These are phyloP conservation scores for Boloria euphrosyne DNA, from an alignment of 2,888 invertebrate species.

Conservation along the genomic window DNA sequence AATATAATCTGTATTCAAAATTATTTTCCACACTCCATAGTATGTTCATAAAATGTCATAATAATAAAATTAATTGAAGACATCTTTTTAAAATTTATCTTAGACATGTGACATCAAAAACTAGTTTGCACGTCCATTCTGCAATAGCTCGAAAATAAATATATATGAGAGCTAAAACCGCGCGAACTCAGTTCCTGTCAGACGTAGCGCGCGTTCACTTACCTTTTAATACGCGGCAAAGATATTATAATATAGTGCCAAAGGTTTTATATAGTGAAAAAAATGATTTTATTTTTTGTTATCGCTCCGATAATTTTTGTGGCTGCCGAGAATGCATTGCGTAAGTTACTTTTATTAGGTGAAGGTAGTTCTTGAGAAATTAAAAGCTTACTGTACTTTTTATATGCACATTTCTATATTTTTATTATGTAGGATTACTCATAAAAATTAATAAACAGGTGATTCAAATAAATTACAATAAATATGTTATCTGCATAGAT, in stretches of 20 bases:
- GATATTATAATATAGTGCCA: slow-evolving; percentile 30
- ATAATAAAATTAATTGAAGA: neutral
- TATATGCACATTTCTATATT: neutral
- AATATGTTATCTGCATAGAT: no score
- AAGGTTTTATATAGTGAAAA: slow-evolving; percentile 28
- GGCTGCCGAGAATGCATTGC: slow-evolving; percentile 49
- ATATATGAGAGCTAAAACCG: slow-evolving; percentile 46
- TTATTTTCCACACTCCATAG: no score
- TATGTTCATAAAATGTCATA: no score
- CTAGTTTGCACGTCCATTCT: slow-evolving; percentile 43
- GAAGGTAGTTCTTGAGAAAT: slow-evolving; percentile 28
- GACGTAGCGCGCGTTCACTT: slow-evolving; percentile 38
- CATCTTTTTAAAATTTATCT: slow-evolving; percentile 30
- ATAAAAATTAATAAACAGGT: no score
- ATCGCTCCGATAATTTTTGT: slow-evolving; percentile 44
- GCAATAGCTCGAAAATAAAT: slow-evolving; percentile 46
- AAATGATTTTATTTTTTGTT: slow-evolving; percentile 46
- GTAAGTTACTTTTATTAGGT: slow-evolving; percentile 49
- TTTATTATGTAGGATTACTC: no score
- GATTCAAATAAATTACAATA: no score
- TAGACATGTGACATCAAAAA: slow-evolving; percentile 36
- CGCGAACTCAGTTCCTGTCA: slow-evolving; percentile 46
- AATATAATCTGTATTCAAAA: no score
- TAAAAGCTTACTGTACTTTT: neutral
- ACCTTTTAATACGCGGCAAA: slow-evolving; percentile 28